Percentiles rank a stretch among this genome's conserved stretches.
phyloP scores from a whole-genome alignment of 2,888 invertebrate species.

The Escarpia spicata region DNA sequence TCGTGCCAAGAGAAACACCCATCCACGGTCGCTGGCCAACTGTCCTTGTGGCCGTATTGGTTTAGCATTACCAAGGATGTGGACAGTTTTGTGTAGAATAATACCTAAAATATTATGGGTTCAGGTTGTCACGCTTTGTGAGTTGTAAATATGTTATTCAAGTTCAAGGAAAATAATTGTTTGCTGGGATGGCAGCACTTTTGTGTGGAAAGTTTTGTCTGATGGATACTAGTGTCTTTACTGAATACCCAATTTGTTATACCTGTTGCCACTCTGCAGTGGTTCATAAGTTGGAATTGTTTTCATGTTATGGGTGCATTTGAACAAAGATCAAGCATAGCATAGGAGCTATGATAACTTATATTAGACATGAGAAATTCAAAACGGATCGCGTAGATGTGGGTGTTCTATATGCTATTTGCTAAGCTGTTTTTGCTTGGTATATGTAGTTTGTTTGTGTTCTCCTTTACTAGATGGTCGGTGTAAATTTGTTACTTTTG shows the following conservation, averaged over 20 bases:
- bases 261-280: no score
- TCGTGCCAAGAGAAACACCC: slow-evolving; percentile 14
- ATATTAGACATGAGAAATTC: no score
- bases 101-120: neutral
- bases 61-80: slow-evolving; percentile 22
- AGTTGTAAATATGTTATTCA: neutral
- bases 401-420: neutral
- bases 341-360: no score
- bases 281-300: no score
- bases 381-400: no score
- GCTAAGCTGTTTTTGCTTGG: neutral
- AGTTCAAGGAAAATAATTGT: neutral
- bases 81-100: slow-evolving; percentile 7
- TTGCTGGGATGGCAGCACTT: neutral
- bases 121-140: neutral
- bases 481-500: neutral
- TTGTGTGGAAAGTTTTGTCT: no score
- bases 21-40: slow-evolving; percentile 9
- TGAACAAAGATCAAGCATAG: no score
- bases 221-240: no score
- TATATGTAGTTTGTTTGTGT: neutral
- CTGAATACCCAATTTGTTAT: no score
- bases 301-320: no score
- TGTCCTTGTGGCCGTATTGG: neutral
- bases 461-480: neutral